Percentiles rank a stretch among this genome's conserved stretches.
Evolutionary conservation across 2,797 vertebrate genomes (phyloP).

Genomic region (Myripristis jacobus): DNA sequence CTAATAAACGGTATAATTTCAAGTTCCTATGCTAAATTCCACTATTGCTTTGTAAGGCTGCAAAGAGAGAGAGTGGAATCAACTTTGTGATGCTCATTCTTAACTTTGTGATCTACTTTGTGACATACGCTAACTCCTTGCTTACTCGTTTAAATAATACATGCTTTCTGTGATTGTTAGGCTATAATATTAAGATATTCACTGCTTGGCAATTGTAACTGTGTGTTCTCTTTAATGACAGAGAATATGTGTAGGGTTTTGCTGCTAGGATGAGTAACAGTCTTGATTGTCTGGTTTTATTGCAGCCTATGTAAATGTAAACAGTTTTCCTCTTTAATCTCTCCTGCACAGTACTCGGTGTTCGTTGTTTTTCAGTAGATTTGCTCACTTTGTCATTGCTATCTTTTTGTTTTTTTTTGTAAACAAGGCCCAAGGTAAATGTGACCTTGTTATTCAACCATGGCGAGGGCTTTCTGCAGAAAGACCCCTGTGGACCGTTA

Average conservation of each 20-base stretch:
- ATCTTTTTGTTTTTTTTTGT: constrained; percentile 13
- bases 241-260: not conserved
- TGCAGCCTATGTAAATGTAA: not conserved
- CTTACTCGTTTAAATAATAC: not conserved
- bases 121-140: not conserved
- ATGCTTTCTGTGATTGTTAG: not conserved
- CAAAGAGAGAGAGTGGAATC: not conserved
- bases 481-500: constrained; percentile 41
- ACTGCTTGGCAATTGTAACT: not conserved
- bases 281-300: not conserved
- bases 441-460: constrained; percentile 23
- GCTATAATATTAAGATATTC: not conserved
- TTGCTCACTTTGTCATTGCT: not conserved
- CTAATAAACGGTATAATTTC: not conserved
- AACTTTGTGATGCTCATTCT: too few relatives aligned
- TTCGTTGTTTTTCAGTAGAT: not conserved
- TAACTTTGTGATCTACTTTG: too few relatives aligned
- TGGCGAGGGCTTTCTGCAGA: constrained; percentile 9
- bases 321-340: constrained; percentile 1
- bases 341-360: not conserved
- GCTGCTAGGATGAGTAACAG: not conserved
- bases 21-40: not conserved
- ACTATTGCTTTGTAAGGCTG: not conserved
- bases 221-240: not conserved
- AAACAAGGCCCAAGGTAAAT: constrained; percentile 4